These are phyloP conservation scores for Orbicella faveolata DNA, from an alignment of 64 coral and sea anemone genomes.

Conservation along the genomic window DNA sequence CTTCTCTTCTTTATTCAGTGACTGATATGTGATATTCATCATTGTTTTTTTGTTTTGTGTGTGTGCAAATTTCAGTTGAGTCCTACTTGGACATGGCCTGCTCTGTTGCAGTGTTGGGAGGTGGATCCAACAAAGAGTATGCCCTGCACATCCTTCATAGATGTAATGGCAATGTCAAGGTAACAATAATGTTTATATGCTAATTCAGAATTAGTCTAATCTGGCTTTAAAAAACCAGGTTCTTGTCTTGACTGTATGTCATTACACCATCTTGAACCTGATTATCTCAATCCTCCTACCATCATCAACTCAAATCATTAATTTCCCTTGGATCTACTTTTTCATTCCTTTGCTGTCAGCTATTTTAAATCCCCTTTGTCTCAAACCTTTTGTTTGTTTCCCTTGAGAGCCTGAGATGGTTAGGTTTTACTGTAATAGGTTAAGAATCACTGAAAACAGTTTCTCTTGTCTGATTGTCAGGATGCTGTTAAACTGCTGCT, in stretches of 20 bases:
- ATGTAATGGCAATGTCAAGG: slow-evolving; percentile 93
- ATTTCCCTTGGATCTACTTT: too few species aligned
- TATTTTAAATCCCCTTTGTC: too few species aligned
- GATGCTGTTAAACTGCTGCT: slow-evolving; percentile 78
- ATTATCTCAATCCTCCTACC: too few species aligned
- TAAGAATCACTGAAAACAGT: not conserved
- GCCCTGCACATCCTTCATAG: slow-evolving; percentile 80
- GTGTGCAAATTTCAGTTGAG: slow-evolving; percentile 67
- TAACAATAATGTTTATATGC: not conserved
- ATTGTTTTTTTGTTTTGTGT: not conserved
- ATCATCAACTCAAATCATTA: too few species aligned
- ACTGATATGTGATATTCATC: not conserved
- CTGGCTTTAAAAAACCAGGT: too few species aligned
- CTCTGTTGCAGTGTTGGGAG: slow-evolving; percentile 87
- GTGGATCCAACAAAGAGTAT: slow-evolving; percentile 98
- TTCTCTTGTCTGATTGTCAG: not conserved
- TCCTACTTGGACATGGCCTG: slow-evolving; percentile 91
- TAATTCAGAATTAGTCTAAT: too few species aligned
- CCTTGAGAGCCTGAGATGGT: too few species aligned
- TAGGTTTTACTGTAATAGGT: too few species aligned
- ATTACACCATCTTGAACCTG: not conserved
- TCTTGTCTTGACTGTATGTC: not conserved
- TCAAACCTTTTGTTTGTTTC: too few species aligned
- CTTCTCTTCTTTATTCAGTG: too few species aligned
- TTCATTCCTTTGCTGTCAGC: too few species aligned